A percentile compares a stretch with the other conserved stretches of the same genome.
Evolutionary conservation across 2,888 invertebrate species (phyloP).

Genomic region (Drosophila prostipennis): DNA sequence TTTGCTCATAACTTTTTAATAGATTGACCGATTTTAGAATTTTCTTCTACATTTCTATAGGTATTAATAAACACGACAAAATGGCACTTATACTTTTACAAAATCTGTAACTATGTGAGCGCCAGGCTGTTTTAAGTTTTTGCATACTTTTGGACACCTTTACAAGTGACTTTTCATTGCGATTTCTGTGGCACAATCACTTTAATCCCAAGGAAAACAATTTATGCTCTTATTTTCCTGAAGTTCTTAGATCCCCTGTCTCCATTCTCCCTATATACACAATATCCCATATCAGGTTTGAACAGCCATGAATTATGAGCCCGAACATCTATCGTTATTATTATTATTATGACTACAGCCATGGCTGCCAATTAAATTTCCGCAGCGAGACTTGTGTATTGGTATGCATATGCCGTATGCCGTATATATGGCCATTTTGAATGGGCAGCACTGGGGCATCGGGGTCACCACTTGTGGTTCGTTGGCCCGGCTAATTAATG

Average conservation of each 20-base stretch:
- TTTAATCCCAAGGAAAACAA: background rate
- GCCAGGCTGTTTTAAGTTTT: no score
- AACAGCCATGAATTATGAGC: constrained; percentile 19
- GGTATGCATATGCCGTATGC: constrained; percentile 2
- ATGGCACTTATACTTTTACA: no score
- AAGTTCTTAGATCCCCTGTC: background rate
- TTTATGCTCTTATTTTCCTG: no score
- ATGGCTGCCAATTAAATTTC: constrained; percentile 42
- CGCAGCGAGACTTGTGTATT: constrained; percentile 19
- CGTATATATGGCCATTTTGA: background rate
- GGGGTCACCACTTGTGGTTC: constrained; percentile 34
- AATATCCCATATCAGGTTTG: constrained; percentile 4
- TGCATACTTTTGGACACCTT: no score
- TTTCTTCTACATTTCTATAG: no score
- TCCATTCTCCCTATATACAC: no score
- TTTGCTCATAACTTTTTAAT: no score
- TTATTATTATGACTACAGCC: constrained; percentile 32
- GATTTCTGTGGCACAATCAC: no score
- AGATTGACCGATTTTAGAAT: no score
- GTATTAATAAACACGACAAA: no score
- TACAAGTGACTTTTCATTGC: no score
- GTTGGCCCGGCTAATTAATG: constrained; percentile 74
- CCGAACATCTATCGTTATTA: constrained; percentile 22
- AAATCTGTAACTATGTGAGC: no score
- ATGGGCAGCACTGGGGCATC: constrained; percentile 1